Base-by-base conservation (phyloP, 2,113 vertebrate genomes). In the Megalops atlanticus region DNA sequence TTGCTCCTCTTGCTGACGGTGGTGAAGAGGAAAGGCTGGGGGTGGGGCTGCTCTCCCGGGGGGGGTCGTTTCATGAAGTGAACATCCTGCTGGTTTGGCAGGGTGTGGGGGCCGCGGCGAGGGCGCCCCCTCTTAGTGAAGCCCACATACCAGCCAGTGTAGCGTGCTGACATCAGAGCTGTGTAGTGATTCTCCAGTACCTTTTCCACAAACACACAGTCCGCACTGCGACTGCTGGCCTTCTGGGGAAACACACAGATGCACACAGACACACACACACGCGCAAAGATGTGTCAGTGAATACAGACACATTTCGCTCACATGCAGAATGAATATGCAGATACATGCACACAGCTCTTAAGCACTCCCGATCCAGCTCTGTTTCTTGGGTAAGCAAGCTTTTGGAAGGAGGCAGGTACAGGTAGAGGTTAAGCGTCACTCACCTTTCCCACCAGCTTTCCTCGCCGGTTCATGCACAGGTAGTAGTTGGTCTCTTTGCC, bases 21-120 rank as follows among this genome's bases (percentile, higher is more conserved):
- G 74, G 96, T 96, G 85, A 96, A 96, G 90, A 95, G 95, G 91
- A 96, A 95, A 84, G 94, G 93, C 88, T 96, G 96, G 83, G 93
- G 88, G 58, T 95, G 94, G 0, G 94, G 91, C 92, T 95, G 93
- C 77, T 86, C 85, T 10, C 95, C 95, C 84, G 95, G 95, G 77
- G 95, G 96, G 87, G 96, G 95, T 77, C 96, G 92, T 87, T 96
- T 96, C 96, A 96, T 96, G 90, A 96, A 96, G 91, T 96, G 96
- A 58, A 96, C 96, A 0, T 96, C 96, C 87, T 96, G 94, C 88
- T 96, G 96, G 85, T 96, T 96, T 85, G 96, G 94, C 69, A 94
- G 92, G 27, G 96, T 96, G 88, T 96, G 95, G 58, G 95, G 94
- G 71, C 96, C 96, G 85, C 95, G 95, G 33, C 96, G 90, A 0